Conservation (phyloP, 2,888 invertebrate species). For the Lomographa bimaculata region DNA sequence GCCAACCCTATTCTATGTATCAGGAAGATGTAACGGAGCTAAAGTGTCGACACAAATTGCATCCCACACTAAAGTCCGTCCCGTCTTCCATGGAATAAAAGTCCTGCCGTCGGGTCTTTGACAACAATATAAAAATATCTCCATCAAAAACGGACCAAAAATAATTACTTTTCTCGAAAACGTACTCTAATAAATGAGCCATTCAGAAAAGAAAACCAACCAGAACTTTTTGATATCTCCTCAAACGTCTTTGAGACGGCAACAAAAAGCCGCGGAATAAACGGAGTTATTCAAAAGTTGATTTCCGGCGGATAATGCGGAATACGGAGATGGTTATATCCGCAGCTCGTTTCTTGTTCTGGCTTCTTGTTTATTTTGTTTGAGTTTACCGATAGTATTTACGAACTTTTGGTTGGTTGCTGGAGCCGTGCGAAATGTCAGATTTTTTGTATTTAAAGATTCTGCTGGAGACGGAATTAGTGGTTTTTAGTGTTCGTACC, state of each 20-base stretch:
- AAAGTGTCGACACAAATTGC: too few species aligned
- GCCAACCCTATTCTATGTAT: too few species aligned
- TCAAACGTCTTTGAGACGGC: slow-evolving; percentile 7
- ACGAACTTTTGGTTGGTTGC: background rate
- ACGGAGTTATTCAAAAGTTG: slow-evolving; percentile 28
- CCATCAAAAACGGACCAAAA: too few species aligned
- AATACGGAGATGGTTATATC: slow-evolving; percentile 16
- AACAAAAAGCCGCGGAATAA: slow-evolving; percentile 22
- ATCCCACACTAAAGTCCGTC: too few species aligned
- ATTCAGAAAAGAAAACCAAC: slow-evolving; percentile 12
- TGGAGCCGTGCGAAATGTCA: too few species aligned
- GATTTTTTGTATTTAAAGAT: too few species aligned
- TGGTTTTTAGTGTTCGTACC: too few species aligned
- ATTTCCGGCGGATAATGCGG: slow-evolving; percentile 20
- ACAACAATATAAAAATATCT: too few species aligned
- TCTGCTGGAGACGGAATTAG: too few species aligned
- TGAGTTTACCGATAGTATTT: slow-evolving; percentile 6
- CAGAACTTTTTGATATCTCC: slow-evolving; percentile 24
- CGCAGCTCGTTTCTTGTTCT: slow-evolving; percentile 12
- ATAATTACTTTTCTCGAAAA: slow-evolving; percentile 11
- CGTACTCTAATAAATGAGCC: slow-evolving; percentile 19
- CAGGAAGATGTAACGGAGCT: too few species aligned
- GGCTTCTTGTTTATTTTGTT: slow-evolving; percentile 4
- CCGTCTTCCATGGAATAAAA: too few species aligned
- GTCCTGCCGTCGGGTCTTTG: too few species aligned